Base-by-base conservation (phyloP, 2,797 vertebrate species). In the Thripadectes ignobilis region DNA sequence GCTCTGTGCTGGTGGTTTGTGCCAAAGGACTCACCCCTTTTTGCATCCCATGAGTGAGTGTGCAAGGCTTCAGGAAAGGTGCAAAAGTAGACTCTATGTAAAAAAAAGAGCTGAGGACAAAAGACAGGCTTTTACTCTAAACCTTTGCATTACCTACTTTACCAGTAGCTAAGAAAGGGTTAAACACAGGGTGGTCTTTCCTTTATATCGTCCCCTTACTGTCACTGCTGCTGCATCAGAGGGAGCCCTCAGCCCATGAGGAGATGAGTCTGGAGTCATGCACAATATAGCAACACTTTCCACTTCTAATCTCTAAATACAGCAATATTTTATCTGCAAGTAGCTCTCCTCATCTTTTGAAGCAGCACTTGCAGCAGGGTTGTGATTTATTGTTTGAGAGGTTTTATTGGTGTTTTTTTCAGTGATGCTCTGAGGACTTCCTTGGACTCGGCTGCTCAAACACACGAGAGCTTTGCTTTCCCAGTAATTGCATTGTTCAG, bases 401-500 rank as follows among this genome's bases (percentile, higher is more conserved):
- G 75, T 63, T 95, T 94, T 91, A 65, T 41, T 65, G 78, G 68
- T 46, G 8, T 58, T 77, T 69, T 69, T 73, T 72, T 41, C 26
- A 1, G 71, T 41, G 77, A 39, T 71, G 78, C 61, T 92, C 61
- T 27, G 39, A 93, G 85, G 94, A 92, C 52, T 93, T 86, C 82
- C 27, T 52, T 49, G 61, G 32, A 73, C 61, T 88, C 18, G 3
- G 1, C 76, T 32, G 76, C 58, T 66, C 8, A 14, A 69, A 65
- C 69, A 75, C 71, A 17, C 1, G 0, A 45, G 54, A 46, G 55
- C 55, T 91, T 75, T 78, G 85, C 95, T 95, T 80, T 94, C 77
- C 86, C 66, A 18, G 80, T 95, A 95, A 96, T 89, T 94, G 86
- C 92, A 72, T 23, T 82, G 94, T 82, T 71, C 57, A 39, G 82